These are phyloP conservation scores for Atta cephalotes DNA, from an alignment of 1,140 invertebrate genomes.

Conservation along the genomic window DNA sequence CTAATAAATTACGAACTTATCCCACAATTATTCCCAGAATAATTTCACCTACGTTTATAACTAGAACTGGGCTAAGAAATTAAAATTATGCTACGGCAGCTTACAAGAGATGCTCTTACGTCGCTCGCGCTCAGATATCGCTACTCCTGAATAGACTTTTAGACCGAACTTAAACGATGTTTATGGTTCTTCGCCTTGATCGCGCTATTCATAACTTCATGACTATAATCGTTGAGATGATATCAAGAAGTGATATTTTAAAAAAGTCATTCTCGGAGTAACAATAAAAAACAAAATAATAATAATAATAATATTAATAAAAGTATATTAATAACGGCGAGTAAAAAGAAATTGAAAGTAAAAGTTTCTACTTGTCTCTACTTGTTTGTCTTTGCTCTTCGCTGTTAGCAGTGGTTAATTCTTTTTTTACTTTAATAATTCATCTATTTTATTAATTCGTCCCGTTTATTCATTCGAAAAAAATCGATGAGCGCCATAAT, in stretches of 20 bases:
- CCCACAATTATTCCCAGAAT: background rate
- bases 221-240: slow-evolving; percentile 12
- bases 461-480: slow-evolving; percentile 32
- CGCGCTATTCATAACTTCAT: slow-evolving; percentile 5
- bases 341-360: background rate
- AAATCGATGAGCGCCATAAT: slow-evolving; percentile 35
- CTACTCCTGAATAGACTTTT: background rate
- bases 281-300: slow-evolving; percentile 4
- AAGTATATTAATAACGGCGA: slow-evolving; percentile 31
- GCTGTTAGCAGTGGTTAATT: slow-evolving; percentile 23
- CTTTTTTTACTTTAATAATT: slow-evolving; percentile 43
- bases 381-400: background rate
- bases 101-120: background rate
- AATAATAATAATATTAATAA: background rate
- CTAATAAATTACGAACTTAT: background rate
- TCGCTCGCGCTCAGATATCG: background rate
- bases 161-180: background rate
- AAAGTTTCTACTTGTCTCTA: background rate
- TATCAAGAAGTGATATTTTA: background rate
- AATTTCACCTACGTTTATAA: background rate
- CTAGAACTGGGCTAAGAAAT: background rate
- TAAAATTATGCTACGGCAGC: background rate
- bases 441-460: slow-evolving; percentile 39
- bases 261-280: background rate
- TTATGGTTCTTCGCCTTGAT: background rate